These are phyloP conservation scores for Caenorhabditis inopinata DNA, from an alignment of 1,140 invertebrate genomes.

Conservation along the genomic window DNA sequence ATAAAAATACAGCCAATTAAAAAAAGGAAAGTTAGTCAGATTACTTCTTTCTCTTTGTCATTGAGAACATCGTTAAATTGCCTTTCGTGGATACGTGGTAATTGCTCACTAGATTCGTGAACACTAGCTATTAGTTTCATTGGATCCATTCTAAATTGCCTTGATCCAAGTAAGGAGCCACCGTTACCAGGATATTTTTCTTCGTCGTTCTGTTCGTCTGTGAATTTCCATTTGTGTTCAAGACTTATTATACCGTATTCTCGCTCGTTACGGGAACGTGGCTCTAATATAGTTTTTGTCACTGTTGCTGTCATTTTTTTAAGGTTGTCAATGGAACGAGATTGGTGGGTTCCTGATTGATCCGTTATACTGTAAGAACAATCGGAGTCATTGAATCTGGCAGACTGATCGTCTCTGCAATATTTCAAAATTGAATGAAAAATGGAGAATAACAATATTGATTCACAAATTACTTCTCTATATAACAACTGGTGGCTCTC, in stretches of 20 bases:
- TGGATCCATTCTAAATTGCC: conserved; percentile 9
- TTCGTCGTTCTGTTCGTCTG: not conserved
- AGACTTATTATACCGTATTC: not conserved
- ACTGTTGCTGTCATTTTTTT: not conserved
- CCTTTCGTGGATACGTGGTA: conserved; percentile 1
- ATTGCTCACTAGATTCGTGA: conserved; percentile 5
- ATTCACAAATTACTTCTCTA: not conserved
- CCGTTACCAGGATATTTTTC: not conserved
- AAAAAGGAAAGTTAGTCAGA: not conserved
- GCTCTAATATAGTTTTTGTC: not conserved
- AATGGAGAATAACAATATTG: no score
- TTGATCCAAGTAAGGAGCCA: not conserved
- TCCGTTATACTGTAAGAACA: not conserved
- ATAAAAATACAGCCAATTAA: no score
- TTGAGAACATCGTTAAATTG: conserved; percentile 13
- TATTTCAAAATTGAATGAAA: no score
- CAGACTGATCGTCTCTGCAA: not conserved
- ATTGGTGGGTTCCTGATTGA: not conserved
- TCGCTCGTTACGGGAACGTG: not conserved
- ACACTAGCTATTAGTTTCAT: conserved; percentile 17
- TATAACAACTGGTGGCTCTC: not conserved
- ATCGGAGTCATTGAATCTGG: not conserved
- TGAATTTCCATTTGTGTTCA: not conserved
- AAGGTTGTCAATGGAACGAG: not conserved
- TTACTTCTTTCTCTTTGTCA: not conserved